Conservation (phyloP, 23 tunicate species). For the Diplosoma virens region DNA sequence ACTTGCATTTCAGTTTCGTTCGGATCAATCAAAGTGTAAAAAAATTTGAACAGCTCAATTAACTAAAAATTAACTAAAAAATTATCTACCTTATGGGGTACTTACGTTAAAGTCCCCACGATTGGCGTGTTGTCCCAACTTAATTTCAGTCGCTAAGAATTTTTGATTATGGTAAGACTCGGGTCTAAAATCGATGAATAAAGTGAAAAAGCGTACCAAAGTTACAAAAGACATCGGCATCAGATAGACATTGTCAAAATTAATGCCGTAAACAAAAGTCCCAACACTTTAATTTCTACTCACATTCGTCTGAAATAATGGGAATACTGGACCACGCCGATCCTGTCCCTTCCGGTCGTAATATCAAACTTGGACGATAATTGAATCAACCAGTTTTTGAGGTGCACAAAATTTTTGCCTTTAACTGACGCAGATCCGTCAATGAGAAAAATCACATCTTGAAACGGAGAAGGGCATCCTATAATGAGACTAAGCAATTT, state of each 20-base stretch:
- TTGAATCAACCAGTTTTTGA: constrained; percentile 53
- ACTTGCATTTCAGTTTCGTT: too few species aligned
- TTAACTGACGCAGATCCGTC: constrained; percentile 75
- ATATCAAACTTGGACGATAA: constrained; percentile 34
- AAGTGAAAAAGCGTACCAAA: too few species aligned
- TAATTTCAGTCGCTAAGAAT: constrained; percentile 43
- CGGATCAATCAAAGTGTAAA: too few species aligned
- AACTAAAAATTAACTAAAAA: too few species aligned
- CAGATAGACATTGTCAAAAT: too few species aligned
- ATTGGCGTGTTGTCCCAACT: constrained; percentile 27
- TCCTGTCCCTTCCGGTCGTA: neutral
- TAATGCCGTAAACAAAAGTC: too few species aligned
- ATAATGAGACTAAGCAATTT: neutral
- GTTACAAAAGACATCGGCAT: too few species aligned
- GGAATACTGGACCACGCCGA: constrained; percentile 78
- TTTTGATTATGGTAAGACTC: too few species aligned
- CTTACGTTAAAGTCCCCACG: constrained; percentile 33
- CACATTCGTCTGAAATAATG: constrained; percentile 36
- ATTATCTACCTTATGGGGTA: too few species aligned
- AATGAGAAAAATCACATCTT: constrained; percentile 52
- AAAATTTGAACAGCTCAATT: too few species aligned
- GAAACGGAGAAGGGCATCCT: constrained; percentile 28
- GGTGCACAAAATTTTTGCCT: constrained; percentile 13
- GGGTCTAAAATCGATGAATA: too few species aligned
- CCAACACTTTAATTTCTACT: too few species aligned